Base-by-base conservation (phyloP, 2,888 invertebrate species). In the Schrankia costaestrigalis region DNA sequence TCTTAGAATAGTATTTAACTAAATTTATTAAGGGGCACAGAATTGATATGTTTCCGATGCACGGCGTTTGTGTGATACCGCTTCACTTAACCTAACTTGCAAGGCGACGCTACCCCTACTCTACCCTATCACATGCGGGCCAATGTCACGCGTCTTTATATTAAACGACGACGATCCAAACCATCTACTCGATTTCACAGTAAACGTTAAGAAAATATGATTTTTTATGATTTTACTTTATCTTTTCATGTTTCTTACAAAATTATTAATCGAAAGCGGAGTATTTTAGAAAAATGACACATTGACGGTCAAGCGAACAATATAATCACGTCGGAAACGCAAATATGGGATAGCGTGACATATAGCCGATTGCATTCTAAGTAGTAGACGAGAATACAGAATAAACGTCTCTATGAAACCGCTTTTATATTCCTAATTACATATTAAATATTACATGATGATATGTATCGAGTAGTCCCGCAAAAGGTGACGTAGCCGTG, bases 1-100 rank as follows among this genome's bases (percentile, higher is more conserved):
- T 85, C 85, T 85, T 86, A 87, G 78, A 78, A 82, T 84, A 84
- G 73, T 80, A 80, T 65, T 84, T 80, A 84, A 80, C 77, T 86
- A 85, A 78, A 76, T 81, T 86, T 86, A 91, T 90, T 90, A 91
- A 91, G 92, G 92, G 92, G 92, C 92, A 92, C 92, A 91, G 91
- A 90, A 90, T 91, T 92, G 92, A 92, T 92, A 92, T 92, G 92
- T 92, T 92, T 92, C 83, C 91, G 91, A 91, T 90, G 90, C 72
- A 90, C 91, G 91, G 91, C 89, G 90, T 90, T 91, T 91, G 90
- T 90, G 89, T 89, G 79, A 74, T 87, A 86, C 86, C 87, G 86
- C 73, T 81, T 85, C 76, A 79, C 86, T 87, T 86, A 86, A 80
- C 74, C 87, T 87, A 87, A 80, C 74, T 85, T 82, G 82, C 84